Evolutionary conservation across 2,888 invertebrate genomes (phyloP), one percentile per base, ranked within the genome.

Genomic region (Netelia fuscicornis): DNA sequence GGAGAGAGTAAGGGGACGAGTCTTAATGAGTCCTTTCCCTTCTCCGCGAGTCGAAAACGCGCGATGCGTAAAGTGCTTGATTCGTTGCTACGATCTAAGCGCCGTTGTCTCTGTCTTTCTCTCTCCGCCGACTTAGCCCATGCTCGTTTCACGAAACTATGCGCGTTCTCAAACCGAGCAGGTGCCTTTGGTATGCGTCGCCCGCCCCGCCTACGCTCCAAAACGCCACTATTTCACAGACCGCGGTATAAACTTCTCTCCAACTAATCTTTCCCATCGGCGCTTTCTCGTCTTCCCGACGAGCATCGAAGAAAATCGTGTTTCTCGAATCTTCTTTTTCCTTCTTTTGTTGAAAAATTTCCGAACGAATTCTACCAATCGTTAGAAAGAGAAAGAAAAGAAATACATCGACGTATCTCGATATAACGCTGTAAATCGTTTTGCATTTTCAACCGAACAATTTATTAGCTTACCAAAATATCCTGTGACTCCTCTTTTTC

Each of bases 121-220:
- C 11, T 20, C 20, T 20, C 20, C 1, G 20, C 20, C 20, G 20
- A 20, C 20, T 20, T 20, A 37, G 37, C 6, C 37, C 37, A 37
- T 37, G 37, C 37, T 6, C 37, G 6, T 5, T 37, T 37, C 37
- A 37, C 37, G 37, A 37, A 37, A 37, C 37, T 37, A 37, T 37
- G 37, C 37, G 37, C 37, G 37, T 37, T 37, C 37, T 37, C 37
- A 6, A 91, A 91, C 90, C 90, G 90, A 92, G 91, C 92, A 92
- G 92, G 92, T 92, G 92, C 92, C 90, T 91, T 89, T 90, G 91
- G 91, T 91, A 92, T 91, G 91, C 87, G 90, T 37, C 90, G 89
- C 17, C 58, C 44, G 79, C 79, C 71, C 91, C 92, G 91, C 92
- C 92, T 91, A 92, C 92, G 91, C 92, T 91, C 90, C 90, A 89